Base-by-base conservation (phyloP, 2,113 vertebrate species). In the Turdus rufiventris region DNA sequence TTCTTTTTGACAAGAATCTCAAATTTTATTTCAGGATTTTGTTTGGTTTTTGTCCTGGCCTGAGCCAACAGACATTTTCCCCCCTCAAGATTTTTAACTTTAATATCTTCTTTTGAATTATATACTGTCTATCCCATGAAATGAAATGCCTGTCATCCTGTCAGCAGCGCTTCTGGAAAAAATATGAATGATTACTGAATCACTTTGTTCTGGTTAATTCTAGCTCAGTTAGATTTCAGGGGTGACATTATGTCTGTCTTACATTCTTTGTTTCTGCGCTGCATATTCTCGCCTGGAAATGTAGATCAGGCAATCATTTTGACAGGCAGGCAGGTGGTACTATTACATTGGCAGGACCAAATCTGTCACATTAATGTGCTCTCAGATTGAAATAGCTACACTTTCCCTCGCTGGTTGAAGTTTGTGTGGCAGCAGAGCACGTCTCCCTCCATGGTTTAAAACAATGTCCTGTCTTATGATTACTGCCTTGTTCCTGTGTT, bases 311-410 rank as follows among this genome's bases (percentile, higher is more conserved):
- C 72, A 77, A 81, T 91, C 48, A 67, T 81, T 92, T 75, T 96
- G 96, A 94, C 95, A 89, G 68, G 65, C 82, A 94, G 78, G 54
- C 94, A 95, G 79, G 96, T 92, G 85, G 88, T 95, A 91, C 81
- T 78, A 16, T 92, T 95, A 12, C 56, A 74, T 2, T 76, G 60
- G 47, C 88, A 91, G 82, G 48, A 74, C 57, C 51, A 10, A 74
- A 88, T 80, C 73, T 91, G 34, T 93, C 88, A 91, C 0, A 3
- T 80, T 82, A 76, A 68, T 80, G 85, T 80, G 34, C 48, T 94
- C 86, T 89, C 84, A 78, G 24, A 78, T 34, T 81, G 68, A 89
- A 89, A 65, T 84, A 78, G 71, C 56, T 51, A n/a, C 43, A 57
- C 28, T 89, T 93, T 78, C 21, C 43, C 40, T 73, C 0, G 0